Evolutionary conservation across 2,888 invertebrate species (phyloP).

Genomic region (Phlogophora meticulosa): DNA sequence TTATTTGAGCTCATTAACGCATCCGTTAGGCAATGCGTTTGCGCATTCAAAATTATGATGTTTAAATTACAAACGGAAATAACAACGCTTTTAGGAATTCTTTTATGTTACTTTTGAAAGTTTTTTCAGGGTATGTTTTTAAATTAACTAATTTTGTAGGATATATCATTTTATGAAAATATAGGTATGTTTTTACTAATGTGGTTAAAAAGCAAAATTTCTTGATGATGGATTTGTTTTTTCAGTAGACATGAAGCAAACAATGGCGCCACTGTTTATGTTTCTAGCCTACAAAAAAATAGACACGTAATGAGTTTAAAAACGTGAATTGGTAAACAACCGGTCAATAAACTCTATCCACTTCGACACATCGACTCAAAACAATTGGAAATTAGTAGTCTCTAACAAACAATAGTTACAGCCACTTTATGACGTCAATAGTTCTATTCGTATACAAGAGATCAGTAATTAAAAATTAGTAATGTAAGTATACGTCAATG

Average conservation of each 20-base stretch:
- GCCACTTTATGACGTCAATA: conserved; percentile 12
- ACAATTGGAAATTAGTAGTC: background rate
- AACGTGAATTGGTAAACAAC: background rate
- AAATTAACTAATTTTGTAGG: too few species aligned
- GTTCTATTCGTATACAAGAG: conserved; percentile 1
- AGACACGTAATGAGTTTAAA: background rate
- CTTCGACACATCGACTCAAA: background rate
- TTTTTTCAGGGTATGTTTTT: background rate
- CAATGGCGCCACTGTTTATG: background rate
- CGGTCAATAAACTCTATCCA: conserved; percentile 39
- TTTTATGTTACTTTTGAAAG: background rate
- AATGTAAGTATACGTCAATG: background rate
- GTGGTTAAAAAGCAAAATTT: background rate
- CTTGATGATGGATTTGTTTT: background rate
- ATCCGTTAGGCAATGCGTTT: conserved; percentile 38
- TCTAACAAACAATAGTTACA: background rate
- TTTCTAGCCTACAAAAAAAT: conserved; percentile 1
- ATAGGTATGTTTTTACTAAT: background rate
- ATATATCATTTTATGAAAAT: too few species aligned
- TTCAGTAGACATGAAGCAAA: background rate
- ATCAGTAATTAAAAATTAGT: background rate
- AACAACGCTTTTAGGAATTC: conserved; percentile 29
- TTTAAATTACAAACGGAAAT: conserved; percentile 39
- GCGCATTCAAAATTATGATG: conserved; percentile 31
- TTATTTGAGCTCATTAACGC: conserved; percentile 56